phyloP scores from a whole-genome alignment of 2,797 vertebrate species.

The Gallinago stenura region DNA sequence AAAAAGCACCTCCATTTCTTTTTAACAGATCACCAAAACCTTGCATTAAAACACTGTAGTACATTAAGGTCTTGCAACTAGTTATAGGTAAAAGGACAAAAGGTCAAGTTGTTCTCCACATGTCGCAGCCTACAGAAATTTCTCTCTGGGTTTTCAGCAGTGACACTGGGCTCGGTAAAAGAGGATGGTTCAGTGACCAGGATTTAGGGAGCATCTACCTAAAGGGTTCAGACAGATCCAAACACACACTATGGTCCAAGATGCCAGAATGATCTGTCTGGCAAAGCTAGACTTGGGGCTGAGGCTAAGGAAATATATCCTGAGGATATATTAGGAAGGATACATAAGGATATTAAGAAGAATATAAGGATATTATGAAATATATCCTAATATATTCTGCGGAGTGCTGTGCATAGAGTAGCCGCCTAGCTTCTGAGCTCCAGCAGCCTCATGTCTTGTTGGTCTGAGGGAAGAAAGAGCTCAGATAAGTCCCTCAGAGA shows the following conservation, averaged over 20 bases:
- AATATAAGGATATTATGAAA: no score
- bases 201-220: not conserved
- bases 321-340: not conserved
- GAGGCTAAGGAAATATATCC: not conserved
- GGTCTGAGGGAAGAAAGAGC: not conserved
- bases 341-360: no score
- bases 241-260: accelerated
- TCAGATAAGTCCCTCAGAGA: not conserved
- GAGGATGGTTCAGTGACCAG: not conserved
- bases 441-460: not conserved
- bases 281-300: not conserved
- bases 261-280: not conserved
- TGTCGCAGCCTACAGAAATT: not conserved
- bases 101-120: not conserved
- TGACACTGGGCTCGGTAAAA: not conserved
- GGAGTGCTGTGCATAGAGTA: not conserved
- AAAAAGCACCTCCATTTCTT: not conserved
- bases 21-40: not conserved
- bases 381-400: not conserved
- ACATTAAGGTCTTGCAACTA: not conserved
- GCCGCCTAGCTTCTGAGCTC: not conserved
- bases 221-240: not conserved
- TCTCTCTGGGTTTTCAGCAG: not conserved
- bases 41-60: not conserved
- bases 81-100: not conserved